Conservation (phyloP, 2,797 vertebrate genomes). For the Phalanger gymnotis region DNA sequence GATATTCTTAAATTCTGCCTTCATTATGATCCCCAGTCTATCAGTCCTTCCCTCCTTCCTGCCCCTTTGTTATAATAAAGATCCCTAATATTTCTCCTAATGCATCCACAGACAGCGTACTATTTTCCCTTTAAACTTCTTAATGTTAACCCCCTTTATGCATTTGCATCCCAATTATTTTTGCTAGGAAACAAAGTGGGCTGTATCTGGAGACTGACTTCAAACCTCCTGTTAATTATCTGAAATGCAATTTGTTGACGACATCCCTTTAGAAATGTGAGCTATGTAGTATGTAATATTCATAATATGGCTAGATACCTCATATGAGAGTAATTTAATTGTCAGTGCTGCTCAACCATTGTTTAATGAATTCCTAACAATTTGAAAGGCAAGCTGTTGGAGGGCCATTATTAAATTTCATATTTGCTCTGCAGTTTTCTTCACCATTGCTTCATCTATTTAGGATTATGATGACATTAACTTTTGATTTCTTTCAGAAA, state of each 20-base stretch:
- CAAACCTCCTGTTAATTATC: constrained; percentile 79
- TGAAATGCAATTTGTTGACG: constrained; percentile 81
- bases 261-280: constrained; percentile 77
- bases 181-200: constrained; percentile 71
- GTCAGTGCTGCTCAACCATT: constrained; percentile 79
- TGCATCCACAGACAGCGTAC: neutral
- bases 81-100: neutral
- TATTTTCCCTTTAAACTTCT: constrained; percentile 60
- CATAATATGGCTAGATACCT: constrained; percentile 81
- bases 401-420: constrained; percentile 80
- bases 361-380: constrained; percentile 85
- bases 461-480: constrained; percentile 77
- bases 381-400: constrained; percentile 77
- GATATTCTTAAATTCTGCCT: neutral
- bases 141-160: constrained; percentile 70
- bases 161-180: constrained; percentile 75
- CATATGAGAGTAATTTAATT: constrained; percentile 83
- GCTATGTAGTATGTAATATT: constrained; percentile 80
- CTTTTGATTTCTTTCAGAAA: constrained; percentile 74
- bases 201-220: constrained; percentile 78
- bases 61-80: neutral
- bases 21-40: neutral
- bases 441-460: constrained; percentile 75
- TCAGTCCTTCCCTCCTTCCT: neutral
- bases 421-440: constrained; percentile 82